Evolutionary conservation across 2,113 vertebrate species (phyloP).

Genomic region (Syngnathoides biaculeatus): DNA sequence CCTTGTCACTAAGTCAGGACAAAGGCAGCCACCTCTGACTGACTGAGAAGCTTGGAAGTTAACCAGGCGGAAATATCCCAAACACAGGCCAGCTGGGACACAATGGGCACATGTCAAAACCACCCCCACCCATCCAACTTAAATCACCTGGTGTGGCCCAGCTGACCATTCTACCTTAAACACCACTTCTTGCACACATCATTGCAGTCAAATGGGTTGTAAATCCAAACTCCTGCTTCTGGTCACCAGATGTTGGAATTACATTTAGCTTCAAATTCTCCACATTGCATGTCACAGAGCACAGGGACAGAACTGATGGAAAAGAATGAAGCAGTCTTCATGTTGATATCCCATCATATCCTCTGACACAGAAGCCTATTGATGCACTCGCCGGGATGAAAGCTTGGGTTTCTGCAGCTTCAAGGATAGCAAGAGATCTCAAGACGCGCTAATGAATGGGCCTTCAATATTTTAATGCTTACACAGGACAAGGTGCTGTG

Average conservation of each 20-base stretch:
- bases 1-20: conserved; percentile 50
- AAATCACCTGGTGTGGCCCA: conserved; percentile 25
- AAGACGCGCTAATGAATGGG: conserved; percentile 56
- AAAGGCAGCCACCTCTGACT: conserved; percentile 57
- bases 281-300: conserved; percentile 27
- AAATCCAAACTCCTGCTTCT: not conserved
- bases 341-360: conserved; percentile 32
- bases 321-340: conserved; percentile 27
- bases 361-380: no score
- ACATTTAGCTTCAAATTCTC: conserved; percentile 14
- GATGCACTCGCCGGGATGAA: conserved; percentile 29
- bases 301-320: conserved; percentile 35
- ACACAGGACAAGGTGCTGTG: conserved; percentile 52
- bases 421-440: conserved; percentile 43
- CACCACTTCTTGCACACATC: conserved; percentile 5
- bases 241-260: conserved; percentile 35
- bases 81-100: conserved; percentile 70
- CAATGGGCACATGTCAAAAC: conserved; percentile 31
- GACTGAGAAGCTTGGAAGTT: conserved; percentile 50
- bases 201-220: conserved; percentile 3
- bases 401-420: conserved; percentile 53
- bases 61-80: conserved; percentile 69
- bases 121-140: not conserved
- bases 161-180: conserved; percentile 1
- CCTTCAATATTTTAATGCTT: conserved; percentile 62